Percentiles rank a stretch among this genome's conserved stretches.
These are phyloP conservation scores for Sus cebifrons DNA, from an alignment of 2,797 vertebrate species.

Conservation along the genomic window DNA sequence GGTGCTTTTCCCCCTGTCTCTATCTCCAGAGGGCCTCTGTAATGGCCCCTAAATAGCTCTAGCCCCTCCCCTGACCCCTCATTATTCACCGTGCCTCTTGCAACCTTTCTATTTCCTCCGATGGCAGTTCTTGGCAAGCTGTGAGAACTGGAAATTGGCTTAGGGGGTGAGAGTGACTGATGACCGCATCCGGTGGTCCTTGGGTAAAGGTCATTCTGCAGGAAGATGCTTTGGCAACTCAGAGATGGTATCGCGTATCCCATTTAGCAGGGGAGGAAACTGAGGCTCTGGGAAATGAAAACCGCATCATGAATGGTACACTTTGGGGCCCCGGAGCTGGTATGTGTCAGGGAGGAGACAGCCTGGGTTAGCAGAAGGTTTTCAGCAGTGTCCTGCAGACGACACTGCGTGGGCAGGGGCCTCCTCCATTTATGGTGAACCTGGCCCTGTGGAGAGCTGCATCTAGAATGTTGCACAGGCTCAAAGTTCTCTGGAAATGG, in stretches of 20 bases:
- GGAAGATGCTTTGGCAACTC: background rate
- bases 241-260: too few species aligned
- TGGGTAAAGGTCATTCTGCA: background rate
- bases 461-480: background rate
- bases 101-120: background rate
- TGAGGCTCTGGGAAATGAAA: background rate
- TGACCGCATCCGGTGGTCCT: background rate
- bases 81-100: background rate
- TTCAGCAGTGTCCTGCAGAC: background rate
- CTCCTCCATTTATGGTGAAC: background rate
- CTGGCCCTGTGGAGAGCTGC: background rate
- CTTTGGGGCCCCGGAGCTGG: background rate
- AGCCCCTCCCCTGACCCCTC: background rate
- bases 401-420: background rate
- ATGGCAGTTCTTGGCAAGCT: background rate
- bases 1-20: background rate
- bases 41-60: background rate
- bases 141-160: background rate
- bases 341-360: background rate
- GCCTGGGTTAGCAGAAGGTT: background rate
- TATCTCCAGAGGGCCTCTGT: background rate
- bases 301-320: fast-evolving
- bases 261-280: background rate
- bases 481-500: constrained; percentile 73
- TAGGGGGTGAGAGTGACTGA: background rate